These are phyloP conservation scores for Perca schrenkii DNA, from an alignment of 2,113 vertebrate species.

Conservation along the genomic window DNA sequence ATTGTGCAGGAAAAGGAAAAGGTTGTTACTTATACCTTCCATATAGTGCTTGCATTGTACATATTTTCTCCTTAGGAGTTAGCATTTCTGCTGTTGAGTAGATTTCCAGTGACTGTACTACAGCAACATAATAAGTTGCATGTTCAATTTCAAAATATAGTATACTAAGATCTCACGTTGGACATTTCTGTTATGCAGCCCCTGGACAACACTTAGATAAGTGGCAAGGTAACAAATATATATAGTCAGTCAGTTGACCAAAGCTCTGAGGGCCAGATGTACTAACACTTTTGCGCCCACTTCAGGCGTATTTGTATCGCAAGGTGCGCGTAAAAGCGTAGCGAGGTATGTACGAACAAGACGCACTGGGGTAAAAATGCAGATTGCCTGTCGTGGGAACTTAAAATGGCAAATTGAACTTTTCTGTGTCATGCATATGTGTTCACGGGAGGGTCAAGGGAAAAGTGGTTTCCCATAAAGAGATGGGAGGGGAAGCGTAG, in stretches of 20 bases:
- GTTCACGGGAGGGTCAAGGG: no score
- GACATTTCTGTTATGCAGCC: constrained; percentile 2
- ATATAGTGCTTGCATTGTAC: neutral
- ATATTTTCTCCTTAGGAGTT: neutral
- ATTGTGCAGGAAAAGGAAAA: neutral
- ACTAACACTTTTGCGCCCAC: no score
- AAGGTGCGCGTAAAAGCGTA: no score
- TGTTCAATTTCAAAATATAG: neutral
- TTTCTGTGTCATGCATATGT: no score
- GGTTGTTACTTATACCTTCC: neutral
- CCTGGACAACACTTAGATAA: neutral
- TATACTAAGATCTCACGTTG: neutral
- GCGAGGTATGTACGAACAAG: no score
- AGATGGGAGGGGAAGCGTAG: no score
- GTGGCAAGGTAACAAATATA: neutral
- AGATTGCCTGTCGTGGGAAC: no score
- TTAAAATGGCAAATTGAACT: no score
- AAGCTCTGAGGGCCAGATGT: neutral
- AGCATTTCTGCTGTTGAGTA: neutral
- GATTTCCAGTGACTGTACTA: neutral
- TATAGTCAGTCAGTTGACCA: neutral
- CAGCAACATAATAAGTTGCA: neutral
- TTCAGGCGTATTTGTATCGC: no score
- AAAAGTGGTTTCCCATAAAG: no score
- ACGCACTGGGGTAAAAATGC: no score